phyloP scores from a whole-genome alignment of 2,888 invertebrate species.

The Fragum fragum region DNA sequence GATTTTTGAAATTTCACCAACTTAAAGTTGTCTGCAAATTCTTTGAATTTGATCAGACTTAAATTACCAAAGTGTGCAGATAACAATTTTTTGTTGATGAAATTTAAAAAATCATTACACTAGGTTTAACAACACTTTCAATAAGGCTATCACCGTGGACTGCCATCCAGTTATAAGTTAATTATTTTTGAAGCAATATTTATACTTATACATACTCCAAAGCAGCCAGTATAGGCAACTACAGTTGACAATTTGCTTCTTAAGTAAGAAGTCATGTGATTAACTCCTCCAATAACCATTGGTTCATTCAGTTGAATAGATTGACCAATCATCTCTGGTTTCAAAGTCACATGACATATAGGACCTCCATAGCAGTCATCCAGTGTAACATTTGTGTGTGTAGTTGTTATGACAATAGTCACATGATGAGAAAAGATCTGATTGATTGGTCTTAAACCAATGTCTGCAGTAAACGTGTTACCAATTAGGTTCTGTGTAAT shows the following conservation, averaged over 20 bases:
- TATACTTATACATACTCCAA: slow-evolving; percentile 77
- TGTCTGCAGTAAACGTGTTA: slow-evolving; percentile 50
- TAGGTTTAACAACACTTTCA: no score
- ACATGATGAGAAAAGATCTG: slow-evolving; percentile 64
- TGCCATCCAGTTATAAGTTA: no score
- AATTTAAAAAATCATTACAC: no score
- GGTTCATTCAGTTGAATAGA: slow-evolving; percentile 58
- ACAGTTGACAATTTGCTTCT: slow-evolving; percentile 75
- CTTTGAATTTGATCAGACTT: no score
- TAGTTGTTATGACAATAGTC: slow-evolving; percentile 55
- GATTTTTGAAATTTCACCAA: no score
- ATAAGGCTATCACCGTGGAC: no score
- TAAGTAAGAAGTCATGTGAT: slow-evolving; percentile 74
- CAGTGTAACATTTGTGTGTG: slow-evolving; percentile 67
- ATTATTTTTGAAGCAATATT: no score
- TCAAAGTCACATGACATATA: slow-evolving; percentile 65
- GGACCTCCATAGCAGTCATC: slow-evolving; percentile 64
- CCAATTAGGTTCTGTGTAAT: slow-evolving; percentile 68
- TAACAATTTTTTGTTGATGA: no score
- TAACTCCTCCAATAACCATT: slow-evolving; percentile 75
- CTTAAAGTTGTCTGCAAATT: no score
- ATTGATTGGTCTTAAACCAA: slow-evolving; percentile 51
- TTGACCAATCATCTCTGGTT: slow-evolving; percentile 49
- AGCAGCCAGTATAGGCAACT: slow-evolving; percentile 78
- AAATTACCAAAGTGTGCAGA: no score